Evolutionary conservation across 1,140 invertebrate species (phyloP).

Genomic region (Wiebesia pumilae): DNA sequence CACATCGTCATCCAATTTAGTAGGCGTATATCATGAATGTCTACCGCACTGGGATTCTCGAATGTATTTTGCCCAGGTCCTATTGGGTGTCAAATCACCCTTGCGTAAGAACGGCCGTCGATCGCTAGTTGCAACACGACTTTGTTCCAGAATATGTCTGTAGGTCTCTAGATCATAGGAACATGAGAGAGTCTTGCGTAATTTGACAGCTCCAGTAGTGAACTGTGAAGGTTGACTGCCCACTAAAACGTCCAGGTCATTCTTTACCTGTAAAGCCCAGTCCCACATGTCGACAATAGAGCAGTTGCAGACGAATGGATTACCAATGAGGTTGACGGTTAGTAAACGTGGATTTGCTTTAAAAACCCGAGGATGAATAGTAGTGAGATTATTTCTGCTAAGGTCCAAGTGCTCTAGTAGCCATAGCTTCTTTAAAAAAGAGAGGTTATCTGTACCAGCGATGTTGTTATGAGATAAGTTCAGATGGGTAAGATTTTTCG

Average conservation of each 20-base stretch:
- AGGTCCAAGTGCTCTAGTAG: conserved; percentile 79
- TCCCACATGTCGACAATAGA: conserved; percentile 83
- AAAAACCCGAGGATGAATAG: conserved; percentile 76
- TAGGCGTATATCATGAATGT: conserved; percentile 66
- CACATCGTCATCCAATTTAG: conserved; percentile 58
- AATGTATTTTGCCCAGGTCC: conserved; percentile 84
- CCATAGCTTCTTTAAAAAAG: conserved; percentile 77
- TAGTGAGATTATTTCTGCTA: conserved; percentile 79
- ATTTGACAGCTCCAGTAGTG: conserved; percentile 77
- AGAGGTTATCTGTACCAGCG: conserved; percentile 73
- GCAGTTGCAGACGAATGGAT: conserved; percentile 83
- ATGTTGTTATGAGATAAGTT: conserved; percentile 80
- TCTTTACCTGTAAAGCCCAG: conserved; percentile 81
- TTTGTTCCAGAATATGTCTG: conserved; percentile 74
- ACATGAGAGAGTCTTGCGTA: conserved; percentile 80
- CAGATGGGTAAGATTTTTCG: conserved; percentile 79
- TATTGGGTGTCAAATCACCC: conserved; percentile 77
- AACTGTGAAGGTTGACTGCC: conserved; percentile 75
- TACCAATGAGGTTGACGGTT: conserved; percentile 80
- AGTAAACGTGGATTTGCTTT: conserved; percentile 76
- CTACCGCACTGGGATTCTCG: conserved; percentile 80
- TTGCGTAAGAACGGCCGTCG: conserved; percentile 77
- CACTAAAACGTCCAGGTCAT: conserved; percentile 79
- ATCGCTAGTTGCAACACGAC: conserved; percentile 71
- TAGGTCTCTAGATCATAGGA: conserved; percentile 78